Evolutionary conservation across 2,113 vertebrate species (phyloP).

Genomic region (Macquaria australasica): DNA sequence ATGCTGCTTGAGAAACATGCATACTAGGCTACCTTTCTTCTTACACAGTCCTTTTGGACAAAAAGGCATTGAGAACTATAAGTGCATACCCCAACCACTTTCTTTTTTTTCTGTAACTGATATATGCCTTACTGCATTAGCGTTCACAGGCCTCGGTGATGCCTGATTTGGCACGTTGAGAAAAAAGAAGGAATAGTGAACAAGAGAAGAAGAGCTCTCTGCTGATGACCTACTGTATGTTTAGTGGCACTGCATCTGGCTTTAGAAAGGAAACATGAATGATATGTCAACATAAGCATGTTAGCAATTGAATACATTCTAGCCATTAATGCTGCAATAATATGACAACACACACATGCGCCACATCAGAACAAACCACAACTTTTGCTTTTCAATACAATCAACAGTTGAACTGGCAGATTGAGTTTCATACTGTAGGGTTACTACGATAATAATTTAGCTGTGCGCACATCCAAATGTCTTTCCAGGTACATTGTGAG

Average conservation of each 20-base stretch:
- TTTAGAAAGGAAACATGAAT: neutral
- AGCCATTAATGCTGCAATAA: slow-evolving; percentile 25
- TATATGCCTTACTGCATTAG: slow-evolving; percentile 36
- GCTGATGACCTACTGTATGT: neutral
- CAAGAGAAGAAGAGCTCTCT: neutral
- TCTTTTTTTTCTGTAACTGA: slow-evolving; percentile 5
- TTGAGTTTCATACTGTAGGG: slow-evolving; percentile 13
- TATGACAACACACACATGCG: neutral
- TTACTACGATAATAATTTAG: neutral
- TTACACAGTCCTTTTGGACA: slow-evolving; percentile 28
- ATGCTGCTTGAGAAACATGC: slow-evolving; percentile 66
- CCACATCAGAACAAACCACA: slow-evolving; percentile 22
- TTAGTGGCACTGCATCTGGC: slow-evolving; percentile 17
- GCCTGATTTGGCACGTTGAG: slow-evolving; percentile 45
- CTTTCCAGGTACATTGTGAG: neutral
- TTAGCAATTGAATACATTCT: slow-evolving; percentile 63
- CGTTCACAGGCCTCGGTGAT: slow-evolving; percentile 28
- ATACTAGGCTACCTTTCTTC: slow-evolving; percentile 50
- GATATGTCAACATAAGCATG: neutral
- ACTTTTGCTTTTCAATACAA: slow-evolving; percentile 54
- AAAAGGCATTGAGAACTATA: slow-evolving; percentile 57
- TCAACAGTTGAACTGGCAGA: slow-evolving; percentile 42
- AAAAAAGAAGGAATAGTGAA: neutral
- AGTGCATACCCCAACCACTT: slow-evolving; percentile 39
- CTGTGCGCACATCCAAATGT: slow-evolving; percentile 9